Evolutionary conservation across 35 echinoderm and acorn worm species (phyloP), one percentile per base, ranked within the genome.

Genomic region (Strongylocentrotus purpuratus): DNA sequence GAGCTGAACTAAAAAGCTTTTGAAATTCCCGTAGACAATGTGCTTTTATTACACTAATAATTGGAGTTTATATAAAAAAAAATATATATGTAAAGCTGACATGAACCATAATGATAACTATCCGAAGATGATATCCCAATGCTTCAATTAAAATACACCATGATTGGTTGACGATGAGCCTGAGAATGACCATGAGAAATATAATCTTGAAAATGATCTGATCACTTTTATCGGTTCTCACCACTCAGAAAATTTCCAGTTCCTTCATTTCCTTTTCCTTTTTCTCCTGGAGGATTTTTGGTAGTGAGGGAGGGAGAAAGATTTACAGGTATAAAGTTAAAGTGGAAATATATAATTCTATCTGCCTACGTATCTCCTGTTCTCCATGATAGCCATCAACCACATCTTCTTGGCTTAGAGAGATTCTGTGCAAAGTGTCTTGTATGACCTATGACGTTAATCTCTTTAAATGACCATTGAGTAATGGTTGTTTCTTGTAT

Each of bases 171-270:
- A 78, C 22, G 20, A 78, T 78, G 65, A 22, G 28, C 65, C 65
- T 6, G 25, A 78, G 4, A 78, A 78, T 78, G 65, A 78, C 20
- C 50, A 12, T 55, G 15, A 55, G 15, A 41, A 41, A 41, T 41
- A 41, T 41, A 41, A 41, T 41, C 35, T 41, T 41, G 35, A 41
- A 15, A 55, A 55, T 55, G 50, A 55, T 55, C 15, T 55, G 50
- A 78, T 78, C 28, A 22, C 20, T 78, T n/a, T 78, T 22, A 7
- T 20, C 22, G 4, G 20, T 10, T 78, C 65, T 78, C 65, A 78
- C 65, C 65, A 78, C 65, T 78, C 65, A 78, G 65, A 78, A 78
- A 78, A 78, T 78, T 78, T 78, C 65, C 65, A 78, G 65, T 28
- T 78, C 65, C 65, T 28, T 78, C 20, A 78, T 78, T 78, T 78